These are phyloP conservation scores for Pyxicephalus adspersus DNA, from an alignment of 2,113 vertebrate species.

Conservation along the genomic window DNA sequence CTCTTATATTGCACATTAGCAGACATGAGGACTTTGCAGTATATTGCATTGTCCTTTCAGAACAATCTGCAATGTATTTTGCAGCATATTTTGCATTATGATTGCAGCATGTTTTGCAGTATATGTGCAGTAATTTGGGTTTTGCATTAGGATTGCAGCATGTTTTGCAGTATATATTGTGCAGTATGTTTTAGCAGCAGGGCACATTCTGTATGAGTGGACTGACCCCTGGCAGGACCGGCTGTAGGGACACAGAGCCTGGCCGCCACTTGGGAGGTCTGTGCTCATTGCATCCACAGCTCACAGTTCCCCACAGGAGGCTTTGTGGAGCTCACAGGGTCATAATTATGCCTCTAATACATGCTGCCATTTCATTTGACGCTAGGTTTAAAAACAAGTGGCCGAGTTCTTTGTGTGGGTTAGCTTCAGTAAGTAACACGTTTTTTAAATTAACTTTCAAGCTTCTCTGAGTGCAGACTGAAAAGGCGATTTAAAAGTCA, in stretches of 20 bases:
- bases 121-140: too few relatives aligned
- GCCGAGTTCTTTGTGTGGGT: conserved; percentile 38
- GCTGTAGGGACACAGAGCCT: conserved; percentile 62
- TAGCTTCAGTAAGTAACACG: conserved; percentile 32
- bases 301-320: conserved; percentile 70
- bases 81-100: too few relatives aligned
- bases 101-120: too few relatives aligned
- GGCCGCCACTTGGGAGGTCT: conserved; percentile 81
- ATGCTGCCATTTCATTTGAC: conserved; percentile 59
- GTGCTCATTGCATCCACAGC: conserved; percentile 63
- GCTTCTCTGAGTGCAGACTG: conserved; percentile 1
- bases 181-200: too few relatives aligned
- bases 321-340: conserved; percentile 69
- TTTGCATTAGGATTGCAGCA: too few relatives aligned
- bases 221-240: conserved; percentile 9
- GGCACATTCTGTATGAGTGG: too few relatives aligned
- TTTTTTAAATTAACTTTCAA: conserved; percentile 22
- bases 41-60: neutral
- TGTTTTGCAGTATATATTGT: too few relatives aligned
- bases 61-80: neutral
- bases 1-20: too few relatives aligned
- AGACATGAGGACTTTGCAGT: neutral
- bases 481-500: conserved; percentile 22
- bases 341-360: conserved; percentile 73
- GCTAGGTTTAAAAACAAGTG: neutral